Evolutionary conservation across 2,888 invertebrate genomes (phyloP), one percentile per base, ranked within the genome.

Genomic region (Campaea margaritaria): DNA sequence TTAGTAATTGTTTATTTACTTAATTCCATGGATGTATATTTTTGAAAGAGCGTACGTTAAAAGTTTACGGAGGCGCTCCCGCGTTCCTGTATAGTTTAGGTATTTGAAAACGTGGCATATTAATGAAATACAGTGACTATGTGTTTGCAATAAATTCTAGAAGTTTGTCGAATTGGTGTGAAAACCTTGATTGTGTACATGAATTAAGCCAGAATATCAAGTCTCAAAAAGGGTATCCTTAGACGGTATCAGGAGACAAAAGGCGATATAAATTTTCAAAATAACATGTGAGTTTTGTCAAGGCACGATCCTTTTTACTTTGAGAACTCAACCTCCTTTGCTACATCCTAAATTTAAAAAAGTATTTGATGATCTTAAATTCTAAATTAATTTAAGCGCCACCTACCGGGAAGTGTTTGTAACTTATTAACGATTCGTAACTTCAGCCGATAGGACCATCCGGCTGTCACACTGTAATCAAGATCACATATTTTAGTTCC

Each of bases 1-100:
- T 60, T 61, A 60, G 54, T 62, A 52, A 62, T 62, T 62, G 50
- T 61, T 64, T 58, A 50, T 50, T 58, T 58, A 61, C 60, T 56
- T 61, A 60, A 60, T 58, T 56, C 50, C 53, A 62, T 48, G 28
- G 46, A 52, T 59, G 59, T 57, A 64, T 53, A 60, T 50, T 63
- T 51, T 60, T 59, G 44, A 57, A 57, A 14, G 50, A 48, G 56
- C 46, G 61, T 61, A 62, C 51, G 50, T 55, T 55, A 48, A 44
- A 28, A 13, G n/a, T 27, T 47, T 39, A 16, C n/a, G 7, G 43
- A 10, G 52, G 28, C 41, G 45, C 45, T 45, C 43, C 21, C 3
- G 52, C 52, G 58, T 52, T 58, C 58, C 48, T 52, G 39, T 51
- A 38, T 58, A 43, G 50, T 13, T 51, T 47, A 58, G 43, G 31